phyloP scores from a whole-genome alignment of 2,113 vertebrate species.

The Engraulis encrasicolus region DNA sequence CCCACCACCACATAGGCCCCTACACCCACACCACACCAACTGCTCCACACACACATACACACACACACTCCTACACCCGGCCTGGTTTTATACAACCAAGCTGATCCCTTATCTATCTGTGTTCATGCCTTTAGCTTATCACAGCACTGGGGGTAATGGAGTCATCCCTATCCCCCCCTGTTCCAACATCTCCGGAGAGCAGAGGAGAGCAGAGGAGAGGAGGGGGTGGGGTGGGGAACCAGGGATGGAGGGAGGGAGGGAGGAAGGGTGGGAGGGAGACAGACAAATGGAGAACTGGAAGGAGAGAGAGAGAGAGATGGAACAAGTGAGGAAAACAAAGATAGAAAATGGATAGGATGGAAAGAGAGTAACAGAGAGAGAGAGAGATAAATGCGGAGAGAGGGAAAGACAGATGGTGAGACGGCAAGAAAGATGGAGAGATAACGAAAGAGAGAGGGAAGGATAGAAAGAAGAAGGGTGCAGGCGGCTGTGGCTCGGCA shows the following conservation, averaged over 20 bases:
- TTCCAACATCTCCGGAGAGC: background rate
- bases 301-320: constrained; percentile 48
- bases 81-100: constrained; percentile 49
- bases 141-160: constrained; percentile 66
- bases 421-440: constrained; percentile 61
- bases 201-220: constrained; percentile 35
- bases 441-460: constrained; percentile 37
- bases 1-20: background rate
- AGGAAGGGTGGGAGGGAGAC: constrained; percentile 31
- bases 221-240: constrained; percentile 34
- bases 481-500: constrained; percentile 67
- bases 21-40: background rate
- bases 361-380: background rate
- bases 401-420: constrained; percentile 53
- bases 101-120: constrained; percentile 58
- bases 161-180: constrained; percentile 60
- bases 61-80: background rate
- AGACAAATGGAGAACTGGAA: constrained; percentile 59
- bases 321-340: constrained; percentile 24
- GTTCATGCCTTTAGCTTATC: constrained; percentile 59
- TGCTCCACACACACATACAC: background rate
- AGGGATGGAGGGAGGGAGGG: background rate
- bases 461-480: constrained; percentile 62
- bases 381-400: constrained; percentile 29
- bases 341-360: background rate